Percentiles rank a stretch among this genome's conserved stretches.
These are phyloP conservation scores for Athripsodes cinereus DNA, from an alignment of 2,888 invertebrate genomes.

Conservation along the genomic window DNA sequence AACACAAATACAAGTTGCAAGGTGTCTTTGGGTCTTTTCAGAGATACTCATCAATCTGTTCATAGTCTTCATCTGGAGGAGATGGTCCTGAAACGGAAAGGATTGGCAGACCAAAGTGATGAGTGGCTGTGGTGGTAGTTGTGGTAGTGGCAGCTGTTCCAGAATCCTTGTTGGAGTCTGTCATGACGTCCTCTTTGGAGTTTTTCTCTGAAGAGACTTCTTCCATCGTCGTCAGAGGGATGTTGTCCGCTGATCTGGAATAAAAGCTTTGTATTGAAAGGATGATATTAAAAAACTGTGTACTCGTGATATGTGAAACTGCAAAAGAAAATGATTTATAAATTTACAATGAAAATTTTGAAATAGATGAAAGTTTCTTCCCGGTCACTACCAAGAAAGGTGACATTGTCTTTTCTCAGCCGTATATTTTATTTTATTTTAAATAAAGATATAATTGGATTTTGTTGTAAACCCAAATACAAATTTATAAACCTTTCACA, in stretches of 20 bases:
- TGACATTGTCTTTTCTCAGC: no score
- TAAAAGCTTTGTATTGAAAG: constrained; percentile 3
- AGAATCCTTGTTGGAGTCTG: constrained; percentile 30
- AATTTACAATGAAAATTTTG: no score
- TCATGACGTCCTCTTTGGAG: constrained; percentile 40
- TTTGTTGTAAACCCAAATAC: no score
- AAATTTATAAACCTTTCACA: no score
- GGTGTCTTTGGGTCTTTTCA: constrained; percentile 32
- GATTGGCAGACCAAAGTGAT: constrained; percentile 66
- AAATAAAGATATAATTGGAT: no score
- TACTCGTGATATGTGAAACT: no score
- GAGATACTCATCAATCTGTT: constrained; percentile 57
- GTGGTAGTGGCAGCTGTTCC: constrained; percentile 39
- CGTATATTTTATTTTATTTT: no score
- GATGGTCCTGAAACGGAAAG: constrained; percentile 76
- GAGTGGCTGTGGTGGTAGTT: constrained; percentile 46
- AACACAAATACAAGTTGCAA: neutral
- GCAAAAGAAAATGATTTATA: no score
- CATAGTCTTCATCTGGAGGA: constrained; percentile 66
- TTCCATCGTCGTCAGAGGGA: constrained; percentile 44
- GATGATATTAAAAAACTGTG: neutral
- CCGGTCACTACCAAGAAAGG: no score
- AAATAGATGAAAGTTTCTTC: no score
- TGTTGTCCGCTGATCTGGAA: constrained; percentile 47
- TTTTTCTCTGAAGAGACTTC: constrained; percentile 49